Base-by-base conservation (phyloP, 1,140 invertebrate species). In the Zaprionus davidi region DNA sequence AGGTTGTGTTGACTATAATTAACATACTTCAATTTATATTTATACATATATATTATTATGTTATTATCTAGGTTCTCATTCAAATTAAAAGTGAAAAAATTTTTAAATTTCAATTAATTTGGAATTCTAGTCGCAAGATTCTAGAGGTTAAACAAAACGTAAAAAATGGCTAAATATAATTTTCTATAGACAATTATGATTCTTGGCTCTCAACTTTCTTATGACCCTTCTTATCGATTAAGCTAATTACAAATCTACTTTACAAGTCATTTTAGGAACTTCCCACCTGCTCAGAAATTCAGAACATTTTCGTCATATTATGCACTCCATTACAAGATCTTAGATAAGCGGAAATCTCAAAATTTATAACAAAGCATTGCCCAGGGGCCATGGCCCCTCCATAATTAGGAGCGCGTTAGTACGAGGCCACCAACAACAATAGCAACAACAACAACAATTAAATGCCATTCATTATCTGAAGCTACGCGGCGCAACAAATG, bases 391-490 rank as follows among this genome's bases (percentile, higher is more conserved):
- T 41, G 38, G 38, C 63, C 56, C 57, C 31, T 58, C 71, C 13
- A 70, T 88, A 87, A 87, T 86, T 87, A 76, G 56, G 46, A 34
- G 31, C 31, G 31, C 31, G 31, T 11, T 34, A 34, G 51, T 53
- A 36, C 57, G 5, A 68, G 41, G 51, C 20, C 74, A 34, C 9
- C 31, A 34, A 34, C 31, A 31, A 31, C 2, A 31, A 31, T 7
- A 56, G 73, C 72, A 55, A 55, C 62, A 75, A 38, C 71, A 57
- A 77, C 73, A 55, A 81, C 84, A 87, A 87, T 87, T 84, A 88
- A 78, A 81, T 71, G 70, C 70, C 83, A 90, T 88, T 88, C 84
- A 90, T 88, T 90, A 90, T 88, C 84, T 88, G 74, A 71, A 44
- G 63, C 62, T 36, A 41, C 77, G 53, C 72, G 55, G 49, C 69